phyloP scores from a whole-genome alignment of 2,113 vertebrate genomes.

The Petrocephalus zakoni region DNA sequence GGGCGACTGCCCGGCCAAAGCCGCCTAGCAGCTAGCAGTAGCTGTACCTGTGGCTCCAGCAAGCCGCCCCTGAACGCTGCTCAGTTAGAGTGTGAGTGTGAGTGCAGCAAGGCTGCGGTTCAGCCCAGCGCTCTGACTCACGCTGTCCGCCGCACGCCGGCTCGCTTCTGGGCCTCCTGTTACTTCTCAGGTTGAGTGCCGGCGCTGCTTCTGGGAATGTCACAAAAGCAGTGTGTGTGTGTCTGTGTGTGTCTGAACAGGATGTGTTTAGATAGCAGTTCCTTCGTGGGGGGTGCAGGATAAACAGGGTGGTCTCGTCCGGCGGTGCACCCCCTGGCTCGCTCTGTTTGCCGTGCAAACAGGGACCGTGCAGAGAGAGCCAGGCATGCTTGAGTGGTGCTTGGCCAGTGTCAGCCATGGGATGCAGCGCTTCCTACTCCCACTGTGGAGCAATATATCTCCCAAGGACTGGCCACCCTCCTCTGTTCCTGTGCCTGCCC shows the following conservation, averaged over 20 bases:
- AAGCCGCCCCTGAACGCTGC: background rate
- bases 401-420: background rate
- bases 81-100: background rate
- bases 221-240: background rate
- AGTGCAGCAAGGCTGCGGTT: background rate
- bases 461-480: background rate
- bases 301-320: background rate
- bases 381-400: background rate
- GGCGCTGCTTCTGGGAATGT: too few relatives aligned
- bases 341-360: background rate
- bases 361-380: too few relatives aligned
- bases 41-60: background rate
- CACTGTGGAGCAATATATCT: background rate
- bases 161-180: too few relatives aligned
- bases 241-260: background rate
- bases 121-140: background rate
- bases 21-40: background rate
- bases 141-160: rapidly evolving
- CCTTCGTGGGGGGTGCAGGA: background rate
- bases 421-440: background rate
- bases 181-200: too few relatives aligned
- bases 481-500: background rate
- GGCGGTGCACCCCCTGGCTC: background rate
- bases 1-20: background rate
- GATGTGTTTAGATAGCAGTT: background rate